Evolutionary conservation across 1,140 invertebrate species (phyloP).

Genomic region (Drosophila navojoa): DNA sequence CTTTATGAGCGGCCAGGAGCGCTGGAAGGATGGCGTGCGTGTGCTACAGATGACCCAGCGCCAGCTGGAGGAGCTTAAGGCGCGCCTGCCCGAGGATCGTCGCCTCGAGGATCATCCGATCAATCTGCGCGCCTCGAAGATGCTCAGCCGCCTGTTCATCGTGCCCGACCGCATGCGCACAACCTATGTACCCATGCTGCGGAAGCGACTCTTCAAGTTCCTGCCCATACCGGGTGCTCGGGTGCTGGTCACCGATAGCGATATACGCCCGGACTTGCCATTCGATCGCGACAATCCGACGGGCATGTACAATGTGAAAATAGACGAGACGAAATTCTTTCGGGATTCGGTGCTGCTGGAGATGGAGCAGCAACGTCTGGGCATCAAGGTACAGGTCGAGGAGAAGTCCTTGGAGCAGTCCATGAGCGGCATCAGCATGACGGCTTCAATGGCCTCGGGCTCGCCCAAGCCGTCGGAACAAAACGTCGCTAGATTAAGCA

Average conservation of each 20-base stretch:
- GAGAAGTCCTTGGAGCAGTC: neutral
- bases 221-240: constrained; percentile 66
- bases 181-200: constrained; percentile 62
- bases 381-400: neutral
- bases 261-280: constrained; percentile 57
- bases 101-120: constrained; percentile 57
- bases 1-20: constrained; percentile 71
- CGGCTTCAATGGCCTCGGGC: neutral
- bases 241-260: constrained; percentile 67
- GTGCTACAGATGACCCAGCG: constrained; percentile 49
- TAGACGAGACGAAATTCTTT: constrained; percentile 55
- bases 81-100: constrained; percentile 50
- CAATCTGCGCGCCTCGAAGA: constrained; percentile 14
- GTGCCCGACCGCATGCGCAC: constrained; percentile 60
- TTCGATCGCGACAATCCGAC: constrained; percentile 62
- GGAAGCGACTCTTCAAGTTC: constrained; percentile 74
- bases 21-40: constrained; percentile 61
- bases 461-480: no score
- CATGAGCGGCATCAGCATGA: neutral
- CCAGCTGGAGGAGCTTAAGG: constrained; percentile 65
- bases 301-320: constrained; percentile 47
- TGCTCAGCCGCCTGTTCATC: constrained; percentile 40
- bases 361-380: constrained; percentile 13
- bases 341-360: constrained; percentile 51
- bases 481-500: neutral